Base-by-base conservation (phyloP, 2,113 vertebrate species). In the Calidris pugnax region DNA sequence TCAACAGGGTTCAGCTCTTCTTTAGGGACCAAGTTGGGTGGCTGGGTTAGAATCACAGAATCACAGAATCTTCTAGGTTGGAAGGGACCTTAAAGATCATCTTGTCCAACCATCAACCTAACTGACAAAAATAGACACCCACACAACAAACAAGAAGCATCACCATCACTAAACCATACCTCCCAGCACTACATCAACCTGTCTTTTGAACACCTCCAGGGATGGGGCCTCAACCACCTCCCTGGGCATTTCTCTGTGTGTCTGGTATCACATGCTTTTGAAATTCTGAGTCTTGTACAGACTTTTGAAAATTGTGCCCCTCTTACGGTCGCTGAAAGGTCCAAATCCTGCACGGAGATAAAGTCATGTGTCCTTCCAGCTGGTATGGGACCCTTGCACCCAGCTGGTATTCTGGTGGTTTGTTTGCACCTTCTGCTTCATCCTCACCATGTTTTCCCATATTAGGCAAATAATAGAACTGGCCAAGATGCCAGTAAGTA, bases 181-280 rank as follows among this genome's bases (percentile, higher is more conserved):
- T n/a, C n/a, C n/a, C n/a, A n/a, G n/a, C n/a, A n/a, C n/a, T n/a
- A n/a, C n/a, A n/a, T n/a, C n/a, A n/a, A n/a, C n/a, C n/a, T n/a
- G n/a, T n/a, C n/a, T n/a, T n/a, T n/a, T n/a, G n/a, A n/a, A n/a
- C n/a, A n/a, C n/a, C n/a, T n/a, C n/a, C n/a, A n/a, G n/a, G n/a
- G n/a, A n/a, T n/a, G n/a, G n/a, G n/a, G n/a, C n/a, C n/a, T n/a
- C n/a, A n/a, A n/a, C n/a, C n/a, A n/a, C n/a, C n/a, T n/a, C n/a
- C n/a, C n/a, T n/a, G n/a, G n/a, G n/a, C n/a, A n/a, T 28, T 59
- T 48, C 37, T 63, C 67, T 18, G 19, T 24, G 10, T 0, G 0
- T 30, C 67, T 48, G 21, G 15, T 71, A 27, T 32, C n/a, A 12
- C 12, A 1, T 10, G 30, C 47, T 91, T 88, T 55, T 56, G 68